Conservation (phyloP, 2,113 vertebrate genomes). For the Paralichthys olivaceus region DNA sequence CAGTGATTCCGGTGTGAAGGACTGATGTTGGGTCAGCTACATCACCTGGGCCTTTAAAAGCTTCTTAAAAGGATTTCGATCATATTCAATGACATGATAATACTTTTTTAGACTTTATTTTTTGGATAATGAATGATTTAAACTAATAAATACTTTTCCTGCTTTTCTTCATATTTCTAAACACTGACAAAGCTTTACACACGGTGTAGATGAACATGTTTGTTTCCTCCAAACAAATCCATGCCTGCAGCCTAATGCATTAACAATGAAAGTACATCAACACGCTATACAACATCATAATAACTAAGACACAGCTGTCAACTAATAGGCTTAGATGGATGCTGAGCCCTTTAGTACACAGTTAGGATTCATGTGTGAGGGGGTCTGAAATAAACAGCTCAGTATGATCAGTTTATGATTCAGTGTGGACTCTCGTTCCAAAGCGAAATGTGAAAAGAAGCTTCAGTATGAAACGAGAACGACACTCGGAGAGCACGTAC, state of each 20-base stretch:
- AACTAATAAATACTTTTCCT: no score
- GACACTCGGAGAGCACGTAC: no score
- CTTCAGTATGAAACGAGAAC: background rate
- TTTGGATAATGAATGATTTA: no score
- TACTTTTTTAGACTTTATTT: no score
- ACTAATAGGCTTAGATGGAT: conserved; percentile 59
- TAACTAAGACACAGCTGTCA: conserved; percentile 58
- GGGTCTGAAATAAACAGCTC: conserved; percentile 26
- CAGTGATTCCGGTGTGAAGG: background rate
- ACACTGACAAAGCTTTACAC: background rate
- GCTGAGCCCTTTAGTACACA: conserved; percentile 33
- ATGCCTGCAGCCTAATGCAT: background rate
- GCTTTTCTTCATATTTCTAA: background rate
- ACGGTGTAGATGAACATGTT: background rate
- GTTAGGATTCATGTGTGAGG: background rate
- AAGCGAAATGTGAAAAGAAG: background rate
- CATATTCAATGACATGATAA: no score
- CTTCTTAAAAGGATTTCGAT: no score
- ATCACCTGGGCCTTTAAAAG: no score
- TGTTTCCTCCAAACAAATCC: background rate
- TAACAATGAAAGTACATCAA: conserved; percentile 31
- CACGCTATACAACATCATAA: conserved; percentile 13
- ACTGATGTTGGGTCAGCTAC: background rate
- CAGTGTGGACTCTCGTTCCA: background rate
- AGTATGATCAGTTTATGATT: background rate